phyloP scores from a whole-genome alignment of 2,797 vertebrate species.

The Eospalax fontanierii region DNA sequence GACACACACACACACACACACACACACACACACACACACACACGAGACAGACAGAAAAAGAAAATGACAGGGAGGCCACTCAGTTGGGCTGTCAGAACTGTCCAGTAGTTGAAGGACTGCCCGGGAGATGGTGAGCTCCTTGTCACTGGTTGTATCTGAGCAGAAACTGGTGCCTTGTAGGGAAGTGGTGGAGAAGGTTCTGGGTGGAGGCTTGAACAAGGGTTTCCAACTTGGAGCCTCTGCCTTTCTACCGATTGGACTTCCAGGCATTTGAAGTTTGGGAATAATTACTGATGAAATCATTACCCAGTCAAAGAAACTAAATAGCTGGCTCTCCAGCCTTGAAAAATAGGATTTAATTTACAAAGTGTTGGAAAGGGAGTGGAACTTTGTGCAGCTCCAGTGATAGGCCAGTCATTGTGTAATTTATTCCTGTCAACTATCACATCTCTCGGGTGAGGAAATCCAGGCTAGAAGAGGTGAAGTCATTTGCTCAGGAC shows the following conservation, averaged over 20 bases:
- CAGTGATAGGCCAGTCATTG: background rate
- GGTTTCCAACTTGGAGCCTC: background rate
- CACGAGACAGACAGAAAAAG: too few species aligned
- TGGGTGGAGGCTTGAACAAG: background rate
- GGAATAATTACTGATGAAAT: slow-evolving; percentile 23
- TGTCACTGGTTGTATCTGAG: background rate
- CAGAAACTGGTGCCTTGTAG: background rate
- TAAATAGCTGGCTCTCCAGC: background rate
- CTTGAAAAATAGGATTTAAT: slow-evolving; percentile 43
- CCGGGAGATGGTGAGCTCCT: background rate
- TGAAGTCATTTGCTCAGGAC: background rate
- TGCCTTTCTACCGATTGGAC: slow-evolving; percentile 26
- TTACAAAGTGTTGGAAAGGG: background rate
- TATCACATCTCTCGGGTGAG: background rate
- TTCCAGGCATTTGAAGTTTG: slow-evolving; percentile 31
- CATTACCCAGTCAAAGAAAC: background rate
- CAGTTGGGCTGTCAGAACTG: background rate
- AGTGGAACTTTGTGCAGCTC: background rate
- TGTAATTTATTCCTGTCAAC: background rate
- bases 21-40: too few species aligned
- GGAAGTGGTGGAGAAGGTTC: background rate
- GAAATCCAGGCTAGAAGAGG: background rate
- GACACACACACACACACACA: too few species aligned
- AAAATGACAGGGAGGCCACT: background rate
- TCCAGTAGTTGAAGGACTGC: background rate